Percentiles rank a stretch among this genome's conserved stretches.
Conservation (phyloP, 2,797 vertebrate genomes). For the Etheostoma perlongum region DNA sequence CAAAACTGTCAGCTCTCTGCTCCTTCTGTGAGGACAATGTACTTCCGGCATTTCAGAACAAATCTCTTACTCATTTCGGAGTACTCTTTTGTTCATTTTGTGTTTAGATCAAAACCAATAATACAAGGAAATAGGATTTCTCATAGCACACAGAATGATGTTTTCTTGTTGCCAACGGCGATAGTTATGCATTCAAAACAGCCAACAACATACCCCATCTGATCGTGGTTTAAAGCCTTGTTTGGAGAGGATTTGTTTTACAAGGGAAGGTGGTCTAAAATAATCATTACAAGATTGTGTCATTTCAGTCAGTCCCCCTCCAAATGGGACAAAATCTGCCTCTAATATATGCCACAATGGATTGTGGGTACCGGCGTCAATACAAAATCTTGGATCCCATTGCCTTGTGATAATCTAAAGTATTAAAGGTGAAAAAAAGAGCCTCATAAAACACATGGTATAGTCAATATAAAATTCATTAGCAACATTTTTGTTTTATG, state of each 20-base stretch:
- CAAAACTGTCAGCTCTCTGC: conserved; percentile 13
- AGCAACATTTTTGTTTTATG: not conserved
- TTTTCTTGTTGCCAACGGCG: not conserved
- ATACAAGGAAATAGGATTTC: conserved; percentile 20
- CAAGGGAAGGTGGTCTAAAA: conserved; percentile 32
- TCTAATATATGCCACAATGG: not conserved
- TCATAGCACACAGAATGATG: not conserved
- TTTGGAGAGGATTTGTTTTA: conserved; percentile 33
- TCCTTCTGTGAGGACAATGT: conserved; percentile 27
- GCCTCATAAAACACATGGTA: not conserved
- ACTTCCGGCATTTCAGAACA: conserved; percentile 26
- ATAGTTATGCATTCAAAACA: not conserved
- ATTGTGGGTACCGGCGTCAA: not conserved
- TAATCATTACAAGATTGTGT: conserved; percentile 14
- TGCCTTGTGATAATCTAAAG: not conserved
- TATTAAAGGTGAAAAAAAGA: not conserved
- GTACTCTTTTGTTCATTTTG: conserved; percentile 29
- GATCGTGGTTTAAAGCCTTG: conserved; percentile 26
- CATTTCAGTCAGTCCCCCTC: conserved; percentile 3
- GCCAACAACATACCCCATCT: conserved; percentile 17
- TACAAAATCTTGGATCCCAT: not conserved
- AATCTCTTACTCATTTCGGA: conserved; percentile 20
- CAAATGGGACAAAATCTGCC: conserved; percentile 7
- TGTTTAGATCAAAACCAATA: conserved; percentile 7
- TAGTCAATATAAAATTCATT: not conserved